Evolutionary conservation across 1,140 invertebrate species (phyloP).

Genomic region (Saxidomus purpurata): DNA sequence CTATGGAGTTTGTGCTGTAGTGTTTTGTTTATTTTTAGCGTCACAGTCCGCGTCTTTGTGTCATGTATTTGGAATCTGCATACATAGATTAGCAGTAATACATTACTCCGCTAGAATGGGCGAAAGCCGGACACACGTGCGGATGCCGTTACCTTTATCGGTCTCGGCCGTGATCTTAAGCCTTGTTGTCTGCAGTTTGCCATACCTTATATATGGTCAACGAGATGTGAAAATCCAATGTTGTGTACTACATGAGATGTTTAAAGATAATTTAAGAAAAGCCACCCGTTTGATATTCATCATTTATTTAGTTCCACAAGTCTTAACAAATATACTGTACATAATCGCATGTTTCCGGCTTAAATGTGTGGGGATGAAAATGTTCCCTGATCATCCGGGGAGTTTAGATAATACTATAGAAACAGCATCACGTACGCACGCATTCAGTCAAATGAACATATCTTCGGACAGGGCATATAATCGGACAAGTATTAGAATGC

Average conservation of each 20-base stretch:
- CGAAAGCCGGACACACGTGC: not conserved
- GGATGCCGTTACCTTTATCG: not conserved
- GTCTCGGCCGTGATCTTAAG: not conserved
- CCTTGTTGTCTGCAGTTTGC: not conserved
- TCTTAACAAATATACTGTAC: constrained; percentile 14
- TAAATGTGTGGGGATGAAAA: not conserved
- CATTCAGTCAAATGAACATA: not conserved
- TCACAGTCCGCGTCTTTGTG: constrained; percentile 25
- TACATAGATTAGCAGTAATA: not conserved
- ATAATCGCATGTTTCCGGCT: not conserved
- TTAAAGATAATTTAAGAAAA: not conserved
- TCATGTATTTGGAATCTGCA: constrained; percentile 4
- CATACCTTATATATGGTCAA: not conserved
- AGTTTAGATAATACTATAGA: not conserved
- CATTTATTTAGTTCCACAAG: not conserved
- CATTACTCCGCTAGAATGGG: not conserved
- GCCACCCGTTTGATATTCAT: not conserved
- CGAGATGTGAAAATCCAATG: not conserved
- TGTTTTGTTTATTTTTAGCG: not conserved
- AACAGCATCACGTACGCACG: not conserved
- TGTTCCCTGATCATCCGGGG: not conserved
- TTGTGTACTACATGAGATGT: not conserved
- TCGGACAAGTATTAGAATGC: not conserved
- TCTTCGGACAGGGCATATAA: not conserved
- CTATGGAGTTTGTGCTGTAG: not conserved